phyloP scores from a whole-genome alignment of 1,140 invertebrate species.

The Aphis craccivora region DNA sequence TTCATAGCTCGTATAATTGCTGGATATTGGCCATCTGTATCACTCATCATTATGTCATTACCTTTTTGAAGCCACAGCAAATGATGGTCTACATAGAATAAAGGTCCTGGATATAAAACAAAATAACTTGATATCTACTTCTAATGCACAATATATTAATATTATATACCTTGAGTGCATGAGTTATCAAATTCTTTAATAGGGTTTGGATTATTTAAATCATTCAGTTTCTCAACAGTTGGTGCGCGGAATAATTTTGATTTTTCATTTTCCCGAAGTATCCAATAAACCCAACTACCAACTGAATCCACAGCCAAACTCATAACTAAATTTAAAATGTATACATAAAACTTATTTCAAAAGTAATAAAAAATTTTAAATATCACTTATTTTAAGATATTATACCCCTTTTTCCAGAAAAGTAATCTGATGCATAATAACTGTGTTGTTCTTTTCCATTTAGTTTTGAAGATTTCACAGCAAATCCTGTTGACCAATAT shows the following conservation, averaged over 20 bases:
- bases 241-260: slow-evolving; percentile 75
- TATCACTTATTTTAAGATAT: not conserved
- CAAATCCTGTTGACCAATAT: slow-evolving; percentile 87
- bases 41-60: slow-evolving; percentile 79
- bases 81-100: slow-evolving; percentile 75
- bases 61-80: slow-evolving; percentile 82
- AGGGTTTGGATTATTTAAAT: not conserved
- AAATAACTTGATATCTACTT: slow-evolving; percentile 54
- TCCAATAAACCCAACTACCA: slow-evolving; percentile 79
- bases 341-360: not conserved
- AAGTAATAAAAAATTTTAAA: not conserved
- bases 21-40: slow-evolving; percentile 77
- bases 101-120: slow-evolving; percentile 58
- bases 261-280: slow-evolving; percentile 77
- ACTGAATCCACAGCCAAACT: slow-evolving; percentile 82
- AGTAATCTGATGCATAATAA: slow-evolving; percentile 77
- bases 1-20: slow-evolving; percentile 74
- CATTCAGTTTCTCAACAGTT: slow-evolving; percentile 68
- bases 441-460: slow-evolving; percentile 79
- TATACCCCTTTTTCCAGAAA: slow-evolving; percentile 78
- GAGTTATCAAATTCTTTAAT: slow-evolving; percentile 63
- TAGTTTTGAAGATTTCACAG: slow-evolving; percentile 78
- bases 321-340: slow-evolving; percentile 70
- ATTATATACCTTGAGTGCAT: slow-evolving; percentile 65
- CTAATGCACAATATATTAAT: slow-evolving; percentile 41